Evolutionary conservation across 2,113 vertebrate genomes (phyloP).

Genomic region (Antigone vipio): DNA sequence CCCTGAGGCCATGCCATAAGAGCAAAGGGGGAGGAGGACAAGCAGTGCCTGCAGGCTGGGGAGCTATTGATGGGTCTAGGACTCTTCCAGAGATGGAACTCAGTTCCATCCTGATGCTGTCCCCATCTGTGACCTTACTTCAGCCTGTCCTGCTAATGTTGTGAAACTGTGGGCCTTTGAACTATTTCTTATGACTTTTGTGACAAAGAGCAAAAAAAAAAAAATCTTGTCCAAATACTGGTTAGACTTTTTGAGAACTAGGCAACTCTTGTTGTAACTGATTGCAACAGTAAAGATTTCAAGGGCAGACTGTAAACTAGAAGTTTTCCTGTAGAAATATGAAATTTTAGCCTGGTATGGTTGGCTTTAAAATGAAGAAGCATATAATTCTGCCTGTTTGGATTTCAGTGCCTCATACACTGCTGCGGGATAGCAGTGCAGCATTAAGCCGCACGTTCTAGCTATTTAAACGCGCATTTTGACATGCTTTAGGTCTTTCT

Average conservation of each 20-base stretch:
- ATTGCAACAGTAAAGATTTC: not conserved
- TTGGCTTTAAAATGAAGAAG: not conserved
- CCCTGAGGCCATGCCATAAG: not conserved
- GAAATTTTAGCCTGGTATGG: not conserved
- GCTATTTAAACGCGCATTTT: not conserved
- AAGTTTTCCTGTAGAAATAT: not conserved
- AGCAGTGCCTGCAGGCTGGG: not conserved
- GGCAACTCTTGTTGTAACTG: not conserved
- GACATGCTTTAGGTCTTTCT: not conserved
- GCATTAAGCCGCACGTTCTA: not conserved
- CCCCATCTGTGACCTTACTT: not conserved
- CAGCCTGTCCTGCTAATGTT: not conserved
- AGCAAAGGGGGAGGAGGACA: no score
- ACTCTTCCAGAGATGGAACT: not conserved
- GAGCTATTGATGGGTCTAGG: accelerated
- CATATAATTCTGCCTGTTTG: not conserved
- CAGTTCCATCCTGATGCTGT: not conserved
- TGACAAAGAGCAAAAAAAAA: no score
- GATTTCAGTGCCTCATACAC: accelerated
- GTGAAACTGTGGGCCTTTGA: conserved; percentile 2
- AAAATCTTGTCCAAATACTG: not conserved
- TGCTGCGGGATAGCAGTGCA: not conserved
- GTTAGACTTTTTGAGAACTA: not conserved
- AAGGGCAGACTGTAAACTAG: not conserved
- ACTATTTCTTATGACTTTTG: not conserved